Evolutionary conservation across 2,113 vertebrate species (phyloP).

Genomic region (Apteryx owenii): DNA sequence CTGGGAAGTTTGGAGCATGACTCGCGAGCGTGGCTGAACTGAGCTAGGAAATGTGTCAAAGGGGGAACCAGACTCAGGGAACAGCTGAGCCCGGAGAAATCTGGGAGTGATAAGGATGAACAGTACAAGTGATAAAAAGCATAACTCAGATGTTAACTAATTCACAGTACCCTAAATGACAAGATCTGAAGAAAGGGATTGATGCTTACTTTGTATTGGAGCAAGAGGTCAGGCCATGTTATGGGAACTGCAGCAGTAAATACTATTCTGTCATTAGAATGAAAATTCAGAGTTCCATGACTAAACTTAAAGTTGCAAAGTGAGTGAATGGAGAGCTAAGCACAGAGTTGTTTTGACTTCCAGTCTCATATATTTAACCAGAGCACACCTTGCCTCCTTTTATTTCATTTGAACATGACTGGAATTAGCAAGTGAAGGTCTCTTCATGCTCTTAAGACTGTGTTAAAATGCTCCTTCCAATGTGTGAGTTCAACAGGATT

Average conservation of each 20-base stretch:
- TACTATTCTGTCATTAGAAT: not conserved
- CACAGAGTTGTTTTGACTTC: not conserved
- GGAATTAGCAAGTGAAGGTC: not conserved
- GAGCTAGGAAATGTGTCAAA: not conserved
- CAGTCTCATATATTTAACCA: not conserved
- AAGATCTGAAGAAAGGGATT: not conserved
- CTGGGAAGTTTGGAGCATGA: not conserved
- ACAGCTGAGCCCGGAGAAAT: not conserved
- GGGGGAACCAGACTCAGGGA: not conserved
- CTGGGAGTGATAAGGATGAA: not conserved
- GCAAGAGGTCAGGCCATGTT: not conserved
- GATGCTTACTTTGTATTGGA: not conserved
- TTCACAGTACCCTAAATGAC: not conserved
- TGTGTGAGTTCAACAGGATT: not conserved
- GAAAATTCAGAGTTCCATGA: not conserved
- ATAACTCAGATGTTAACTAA: not conserved
- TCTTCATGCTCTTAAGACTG: not conserved
- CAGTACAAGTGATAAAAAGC: not conserved
- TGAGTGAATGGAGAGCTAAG: not conserved
- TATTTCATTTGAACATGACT: not conserved
- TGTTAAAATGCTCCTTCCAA: not conserved
- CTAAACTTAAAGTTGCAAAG: not conserved
- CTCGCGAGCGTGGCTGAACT: not conserved
- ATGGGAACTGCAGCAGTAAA: not conserved
- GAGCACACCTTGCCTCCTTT: not conserved